These are phyloP conservation scores for Drosophila malerkotliana DNA, from an alignment of 1,140 invertebrate species.

Conservation along the genomic window DNA sequence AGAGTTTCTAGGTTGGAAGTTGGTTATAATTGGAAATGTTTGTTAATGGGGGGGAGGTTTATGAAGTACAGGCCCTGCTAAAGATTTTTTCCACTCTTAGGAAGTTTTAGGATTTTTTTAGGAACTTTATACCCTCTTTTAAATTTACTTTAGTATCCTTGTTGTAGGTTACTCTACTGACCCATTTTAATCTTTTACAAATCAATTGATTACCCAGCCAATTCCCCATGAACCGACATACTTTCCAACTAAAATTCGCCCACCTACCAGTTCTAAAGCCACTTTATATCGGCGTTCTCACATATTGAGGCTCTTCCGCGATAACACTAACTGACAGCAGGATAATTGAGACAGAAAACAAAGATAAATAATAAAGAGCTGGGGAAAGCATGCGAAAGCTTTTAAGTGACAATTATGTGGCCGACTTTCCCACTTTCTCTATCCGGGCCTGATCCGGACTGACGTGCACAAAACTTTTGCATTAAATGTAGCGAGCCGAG, in stretches of 20 bases:
- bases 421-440: background rate
- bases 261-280: background rate
- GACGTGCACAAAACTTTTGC: conserved; percentile 61
- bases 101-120: background rate
- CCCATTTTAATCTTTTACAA: too few relatives aligned
- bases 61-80: background rate
- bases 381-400: conserved; percentile 69
- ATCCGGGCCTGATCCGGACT: conserved; percentile 23
- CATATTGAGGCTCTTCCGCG: conserved; percentile 6
- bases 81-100: background rate
- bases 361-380: conserved; percentile 37
- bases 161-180: too few relatives aligned
- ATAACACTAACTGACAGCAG: conserved; percentile 44
- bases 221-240: background rate
- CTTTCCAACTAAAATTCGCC: background rate
- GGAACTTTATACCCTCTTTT: too few relatives aligned
- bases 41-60: conserved; percentile 7
- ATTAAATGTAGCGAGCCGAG: conserved; percentile 52
- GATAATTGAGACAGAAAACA: conserved; percentile 49
- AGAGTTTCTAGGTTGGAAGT: conserved; percentile 1
- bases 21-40: conserved; percentile 28
- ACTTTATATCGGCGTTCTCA: conserved; percentile 8
- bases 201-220: background rate
- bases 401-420: conserved; percentile 79
- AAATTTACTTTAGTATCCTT: too few relatives aligned